Evolutionary conservation across 2,888 invertebrate species (phyloP), one percentile per base, ranked within the genome.

Genomic region (Chydorus sphaericus): DNA sequence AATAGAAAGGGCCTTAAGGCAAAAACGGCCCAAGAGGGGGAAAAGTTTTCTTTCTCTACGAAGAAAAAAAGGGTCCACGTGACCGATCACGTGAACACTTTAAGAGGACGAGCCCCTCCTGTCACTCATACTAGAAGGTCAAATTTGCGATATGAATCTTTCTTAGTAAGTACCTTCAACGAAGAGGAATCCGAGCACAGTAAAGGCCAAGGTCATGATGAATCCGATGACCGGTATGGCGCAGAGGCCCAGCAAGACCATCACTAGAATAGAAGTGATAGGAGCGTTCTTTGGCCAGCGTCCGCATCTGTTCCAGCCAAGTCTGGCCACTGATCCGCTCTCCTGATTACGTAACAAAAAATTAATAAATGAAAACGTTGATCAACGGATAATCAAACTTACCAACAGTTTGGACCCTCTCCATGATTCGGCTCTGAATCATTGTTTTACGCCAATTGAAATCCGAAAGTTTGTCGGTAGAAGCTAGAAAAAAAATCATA

Each of bases 261-360:
- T 36, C 26, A 52, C n/a, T 20, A 36, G 8, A 31, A 23, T 26
- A 18, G 52, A 31, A 2, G 52, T 52, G 16, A 52, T 23, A 36
- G n/a, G 52, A 36, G 10, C 52, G 33, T 20, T 52, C 52, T 23
- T 18, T 26, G 26, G 36, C 52, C 37, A 52, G 52, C 23, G 36
- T 36, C 7, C 36, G 31, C 52, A 52, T 36, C 23, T 52, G 52
- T 16, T 52, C 52, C 52, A 52, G 26, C 52, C 52, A 52, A 14
- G 31, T 26, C n/a, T 52, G 33, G 3, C 26, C 23, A 44, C 44
- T 44, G 44, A 44, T 44, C 14, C 44, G 44, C 26, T 44, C 44
- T 14, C 44, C 44, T 44, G n/a, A 10, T 14, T 4, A 23, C 18
- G 28, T 10, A 2, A 18, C 23, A 23, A 38, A 44, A 8, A 23